phyloP scores from a whole-genome alignment of 2,797 vertebrate species.

The Darevskia nairensis region DNA sequence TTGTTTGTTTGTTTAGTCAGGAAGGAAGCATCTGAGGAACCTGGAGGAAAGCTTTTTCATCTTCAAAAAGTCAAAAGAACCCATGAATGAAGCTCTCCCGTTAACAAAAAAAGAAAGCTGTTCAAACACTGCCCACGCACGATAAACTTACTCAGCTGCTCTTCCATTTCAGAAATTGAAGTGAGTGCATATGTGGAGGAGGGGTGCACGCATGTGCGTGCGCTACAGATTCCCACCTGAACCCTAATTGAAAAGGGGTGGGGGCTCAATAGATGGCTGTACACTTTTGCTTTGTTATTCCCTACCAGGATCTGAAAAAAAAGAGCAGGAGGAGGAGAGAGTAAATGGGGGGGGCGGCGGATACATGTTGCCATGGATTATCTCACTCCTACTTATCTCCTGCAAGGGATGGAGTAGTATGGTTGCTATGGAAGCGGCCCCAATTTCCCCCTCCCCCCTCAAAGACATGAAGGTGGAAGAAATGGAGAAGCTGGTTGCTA shows the following conservation, averaged over 20 bases:
- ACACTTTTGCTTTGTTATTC: slow-evolving; percentile 8
- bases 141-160: neutral
- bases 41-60: neutral
- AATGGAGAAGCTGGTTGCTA: slow-evolving; percentile 37
- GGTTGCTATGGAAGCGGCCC: slow-evolving; percentile 29
- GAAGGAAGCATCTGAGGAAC: neutral
- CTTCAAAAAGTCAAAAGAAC: neutral
- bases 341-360: neutral
- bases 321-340: neutral
- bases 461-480: slow-evolving; percentile 13
- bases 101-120: neutral
- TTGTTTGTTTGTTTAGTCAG: neutral
- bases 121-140: neutral
- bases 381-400: neutral
- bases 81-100: neutral
- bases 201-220: too few species aligned
- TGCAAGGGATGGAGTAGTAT: neutral
- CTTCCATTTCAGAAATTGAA: neutral
- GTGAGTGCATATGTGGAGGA: neutral
- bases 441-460: slow-evolving; percentile 14
- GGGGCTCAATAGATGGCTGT: neutral
- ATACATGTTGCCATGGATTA: slow-evolving; percentile 28
- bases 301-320: neutral
- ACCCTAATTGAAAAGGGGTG: neutral
- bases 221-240: neutral